A percentile compares a stretch with the other conserved stretches of the same genome.
Evolutionary conservation across 2,888 invertebrate species (phyloP).

Genomic region (Drosophila diplacantha): DNA sequence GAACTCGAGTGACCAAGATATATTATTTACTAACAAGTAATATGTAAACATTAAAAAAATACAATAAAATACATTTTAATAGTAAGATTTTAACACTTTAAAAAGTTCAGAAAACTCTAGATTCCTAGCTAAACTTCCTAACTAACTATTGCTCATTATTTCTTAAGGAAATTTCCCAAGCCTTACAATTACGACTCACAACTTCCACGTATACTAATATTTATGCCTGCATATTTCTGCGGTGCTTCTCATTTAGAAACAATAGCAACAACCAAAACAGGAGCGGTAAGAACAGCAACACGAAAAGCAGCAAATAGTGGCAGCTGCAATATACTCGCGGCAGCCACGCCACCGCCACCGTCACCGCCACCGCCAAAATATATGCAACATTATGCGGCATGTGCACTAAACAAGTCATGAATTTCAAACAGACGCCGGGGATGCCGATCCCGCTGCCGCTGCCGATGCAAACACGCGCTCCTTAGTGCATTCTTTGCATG

Average conservation of each 20-base stretch:
- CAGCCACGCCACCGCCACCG: slow-evolving; percentile 10
- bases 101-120: too few species aligned
- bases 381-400: slow-evolving; percentile 72
- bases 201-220: slow-evolving; percentile 4
- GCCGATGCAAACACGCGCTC: slow-evolving; percentile 15
- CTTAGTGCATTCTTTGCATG: slow-evolving; percentile 59
- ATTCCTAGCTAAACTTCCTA: too few species aligned
- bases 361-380: slow-evolving; percentile 38
- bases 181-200: background rate
- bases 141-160: too few species aligned
- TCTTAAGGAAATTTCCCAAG: background rate
- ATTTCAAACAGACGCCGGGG: slow-evolving; percentile 61
- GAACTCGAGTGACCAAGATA: too few species aligned
- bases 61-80: too few species aligned
- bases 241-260: slow-evolving; percentile 56
- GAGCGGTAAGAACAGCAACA: slow-evolving; percentile 46
- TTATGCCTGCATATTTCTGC: slow-evolving; percentile 46
- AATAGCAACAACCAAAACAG: slow-evolving; percentile 35
- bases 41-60: too few species aligned
- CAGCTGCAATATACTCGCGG: slow-evolving; percentile 37
- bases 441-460: slow-evolving; percentile 6
- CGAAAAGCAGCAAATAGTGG: slow-evolving; percentile 38
- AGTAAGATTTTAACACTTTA: too few species aligned
- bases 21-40: too few species aligned
- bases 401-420: slow-evolving; percentile 70